A percentile compares a stretch with the other conserved stretches of the same genome.
phyloP scores from a whole-genome alignment of 2,797 vertebrate species.

The Leuciscus waleckii region DNA sequence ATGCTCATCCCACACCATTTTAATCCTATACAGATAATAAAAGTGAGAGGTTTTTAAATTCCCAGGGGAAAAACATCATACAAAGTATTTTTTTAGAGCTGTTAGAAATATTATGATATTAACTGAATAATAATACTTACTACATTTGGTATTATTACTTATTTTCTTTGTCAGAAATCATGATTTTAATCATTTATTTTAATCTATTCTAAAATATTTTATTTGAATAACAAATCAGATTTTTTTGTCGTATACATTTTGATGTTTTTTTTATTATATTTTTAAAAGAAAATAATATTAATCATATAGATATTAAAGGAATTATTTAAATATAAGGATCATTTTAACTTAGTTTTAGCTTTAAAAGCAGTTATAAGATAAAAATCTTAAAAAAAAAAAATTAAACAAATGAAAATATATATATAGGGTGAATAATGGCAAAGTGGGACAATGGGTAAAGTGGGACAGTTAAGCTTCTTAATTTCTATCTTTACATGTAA shows the following conservation, averaged over 20 bases:
- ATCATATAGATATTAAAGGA: background rate
- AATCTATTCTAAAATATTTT: background rate
- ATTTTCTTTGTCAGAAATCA: background rate
- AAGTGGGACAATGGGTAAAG: too few species aligned
- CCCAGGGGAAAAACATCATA: background rate
- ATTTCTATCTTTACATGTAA: too few species aligned
- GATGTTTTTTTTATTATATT: background rate
- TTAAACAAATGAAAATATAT: background rate
- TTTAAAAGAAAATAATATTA: background rate
- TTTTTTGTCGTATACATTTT: background rate
- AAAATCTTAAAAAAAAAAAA: background rate
- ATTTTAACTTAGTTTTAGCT: background rate
- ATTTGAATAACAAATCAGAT: background rate
- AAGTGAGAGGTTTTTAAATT: background rate
- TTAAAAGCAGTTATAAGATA: background rate
- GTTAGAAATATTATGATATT: background rate
- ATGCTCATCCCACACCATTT: too few species aligned
- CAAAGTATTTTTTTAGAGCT: background rate
- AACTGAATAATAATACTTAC: background rate
- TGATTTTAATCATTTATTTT: background rate
- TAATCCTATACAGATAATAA: background rate
- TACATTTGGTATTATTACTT: background rate
- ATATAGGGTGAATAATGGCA: background rate
- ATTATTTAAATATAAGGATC: background rate
- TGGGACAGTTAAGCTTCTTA: too few species aligned